phyloP scores from a whole-genome alignment of 2,888 invertebrate genomes.

The Synanthedon vespiformis region DNA sequence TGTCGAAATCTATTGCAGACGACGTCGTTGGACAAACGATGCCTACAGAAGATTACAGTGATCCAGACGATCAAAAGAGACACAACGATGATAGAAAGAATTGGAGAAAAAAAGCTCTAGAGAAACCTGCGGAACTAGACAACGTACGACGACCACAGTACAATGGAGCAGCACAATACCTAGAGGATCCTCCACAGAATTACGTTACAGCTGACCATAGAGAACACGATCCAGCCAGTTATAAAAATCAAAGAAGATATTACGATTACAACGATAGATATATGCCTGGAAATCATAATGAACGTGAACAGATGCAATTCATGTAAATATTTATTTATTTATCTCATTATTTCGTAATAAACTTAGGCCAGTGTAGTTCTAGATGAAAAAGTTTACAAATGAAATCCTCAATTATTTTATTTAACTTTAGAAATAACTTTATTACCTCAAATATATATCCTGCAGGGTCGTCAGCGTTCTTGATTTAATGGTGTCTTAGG shows the following conservation, averaged over 20 bases:
- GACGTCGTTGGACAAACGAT: slow-evolving; percentile 37
- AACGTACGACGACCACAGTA: slow-evolving; percentile 31
- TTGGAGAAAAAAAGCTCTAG: slow-evolving; percentile 47
- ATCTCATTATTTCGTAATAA: not conserved
- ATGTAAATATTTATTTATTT: slow-evolving; percentile 11
- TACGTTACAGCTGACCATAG: slow-evolving; percentile 26
- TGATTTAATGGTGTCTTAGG: no score
- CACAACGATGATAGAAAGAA: slow-evolving; percentile 44
- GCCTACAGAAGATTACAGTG: slow-evolving; percentile 43
- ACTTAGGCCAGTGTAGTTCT: not conserved
- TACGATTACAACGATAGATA: slow-evolving; percentile 24
- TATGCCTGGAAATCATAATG: not conserved
- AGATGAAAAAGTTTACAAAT: no score
- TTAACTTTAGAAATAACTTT: no score
- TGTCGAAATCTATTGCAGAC: slow-evolving; percentile 31
- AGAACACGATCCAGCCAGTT: slow-evolving; percentile 24
- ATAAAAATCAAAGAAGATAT: slow-evolving; percentile 28
- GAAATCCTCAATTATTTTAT: no score
- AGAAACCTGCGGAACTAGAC: slow-evolving; percentile 31
- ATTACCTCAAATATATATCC: no score
- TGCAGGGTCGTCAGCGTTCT: no score
- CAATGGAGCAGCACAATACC: slow-evolving; percentile 27
- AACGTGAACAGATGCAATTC: slow-evolving; percentile 27
- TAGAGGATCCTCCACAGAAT: slow-evolving; percentile 25
- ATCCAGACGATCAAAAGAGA: slow-evolving; percentile 26